Conservation (phyloP, 2,888 invertebrate genomes). For the Ypsolopha sequella region DNA sequence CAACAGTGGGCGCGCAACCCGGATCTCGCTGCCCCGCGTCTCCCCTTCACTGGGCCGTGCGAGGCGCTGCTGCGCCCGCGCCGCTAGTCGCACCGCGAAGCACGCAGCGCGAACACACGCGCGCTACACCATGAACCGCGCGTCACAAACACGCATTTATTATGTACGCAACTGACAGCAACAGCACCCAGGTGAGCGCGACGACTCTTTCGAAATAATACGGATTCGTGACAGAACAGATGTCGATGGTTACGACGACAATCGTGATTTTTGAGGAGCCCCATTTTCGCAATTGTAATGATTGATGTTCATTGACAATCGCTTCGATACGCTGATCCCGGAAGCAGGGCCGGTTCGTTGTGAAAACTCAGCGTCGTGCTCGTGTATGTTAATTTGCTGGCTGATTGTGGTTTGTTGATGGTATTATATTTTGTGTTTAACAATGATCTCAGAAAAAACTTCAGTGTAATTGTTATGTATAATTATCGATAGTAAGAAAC, state of each 20-base stretch:
- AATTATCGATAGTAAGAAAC: background rate
- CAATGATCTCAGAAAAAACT: background rate
- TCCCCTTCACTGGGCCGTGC: constrained; percentile 63
- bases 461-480: background rate
- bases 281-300: background rate
- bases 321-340: constrained; percentile 40
- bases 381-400: constrained; percentile 43
- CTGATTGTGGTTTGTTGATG: background rate
- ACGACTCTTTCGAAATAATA: constrained; percentile 5
- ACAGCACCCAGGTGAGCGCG: constrained; percentile 66
- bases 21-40: constrained; percentile 64
- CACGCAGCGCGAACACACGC: constrained; percentile 30
- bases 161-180: constrained; percentile 65
- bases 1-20: constrained; percentile 57
- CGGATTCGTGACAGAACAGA: constrained; percentile 6
- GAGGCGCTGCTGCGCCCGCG: constrained; percentile 22
- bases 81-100: constrained; percentile 29
- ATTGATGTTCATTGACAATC: constrained; percentile 55
- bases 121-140: constrained; percentile 33
- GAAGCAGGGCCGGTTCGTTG: constrained; percentile 58
- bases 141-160: constrained; percentile 44
- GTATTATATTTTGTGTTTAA: background rate
- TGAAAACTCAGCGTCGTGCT: constrained; percentile 41
- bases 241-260: constrained; percentile 19
- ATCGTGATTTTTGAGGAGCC: background rate